Conservation (phyloP, 2,797 vertebrate genomes). For the Coendou prehensilis region DNA sequence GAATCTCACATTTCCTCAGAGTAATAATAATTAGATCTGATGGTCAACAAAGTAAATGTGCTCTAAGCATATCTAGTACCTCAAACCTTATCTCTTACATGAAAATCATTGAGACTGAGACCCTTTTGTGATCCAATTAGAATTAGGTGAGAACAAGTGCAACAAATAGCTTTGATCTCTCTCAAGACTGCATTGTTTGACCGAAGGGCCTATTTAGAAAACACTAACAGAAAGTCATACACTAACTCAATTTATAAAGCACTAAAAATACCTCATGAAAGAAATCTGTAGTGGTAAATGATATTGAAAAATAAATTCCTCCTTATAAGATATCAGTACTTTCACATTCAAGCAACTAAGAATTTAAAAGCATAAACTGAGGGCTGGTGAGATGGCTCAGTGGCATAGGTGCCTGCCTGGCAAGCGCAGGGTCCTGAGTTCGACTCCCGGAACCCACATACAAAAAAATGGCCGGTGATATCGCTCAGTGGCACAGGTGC, state of each 20-base stretch:
- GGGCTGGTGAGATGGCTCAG: too few relatives aligned
- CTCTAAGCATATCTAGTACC: background rate
- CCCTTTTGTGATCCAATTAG: slow-evolving; percentile 73
- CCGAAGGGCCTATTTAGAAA: slow-evolving; percentile 60
- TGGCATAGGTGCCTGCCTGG: too few relatives aligned
- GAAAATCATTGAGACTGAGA: slow-evolving; percentile 32
- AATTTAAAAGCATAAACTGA: background rate
- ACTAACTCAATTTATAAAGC: slow-evolving; percentile 75
- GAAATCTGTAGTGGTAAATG: background rate
- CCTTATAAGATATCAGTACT: background rate
- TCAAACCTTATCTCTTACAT: background rate
- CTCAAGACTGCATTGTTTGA: slow-evolving; percentile 73
- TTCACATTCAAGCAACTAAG: background rate
- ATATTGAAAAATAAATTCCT: background rate
- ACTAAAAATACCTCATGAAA: slow-evolving; percentile 75
- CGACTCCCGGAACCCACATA: too few relatives aligned
- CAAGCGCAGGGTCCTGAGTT: too few relatives aligned
- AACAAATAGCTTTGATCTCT: slow-evolving; percentile 67
- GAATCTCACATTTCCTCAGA: background rate
- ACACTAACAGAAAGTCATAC: slow-evolving; percentile 70
- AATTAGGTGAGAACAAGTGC: slow-evolving; percentile 70
- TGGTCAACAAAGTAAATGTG: background rate
- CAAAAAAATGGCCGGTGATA: too few relatives aligned
- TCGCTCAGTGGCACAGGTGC: too few relatives aligned
- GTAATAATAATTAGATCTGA: background rate